These are phyloP conservation scores for Cenopis cana DNA, from an alignment of 2,888 invertebrate species.

Conservation along the genomic window DNA sequence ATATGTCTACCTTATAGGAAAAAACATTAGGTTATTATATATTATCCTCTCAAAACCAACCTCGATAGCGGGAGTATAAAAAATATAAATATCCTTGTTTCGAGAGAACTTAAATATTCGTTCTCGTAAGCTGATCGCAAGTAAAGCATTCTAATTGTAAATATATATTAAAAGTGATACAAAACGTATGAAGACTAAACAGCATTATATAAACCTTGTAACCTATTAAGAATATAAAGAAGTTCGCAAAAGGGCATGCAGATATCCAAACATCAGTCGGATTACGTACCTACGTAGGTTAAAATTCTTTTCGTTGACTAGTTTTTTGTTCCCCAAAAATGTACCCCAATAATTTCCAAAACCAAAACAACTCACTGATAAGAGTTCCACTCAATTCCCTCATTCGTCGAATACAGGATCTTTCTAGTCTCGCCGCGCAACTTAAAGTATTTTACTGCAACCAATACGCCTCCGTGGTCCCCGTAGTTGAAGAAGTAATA, in stretches of 20 bases:
- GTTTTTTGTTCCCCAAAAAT: no score
- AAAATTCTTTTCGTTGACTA: no score
- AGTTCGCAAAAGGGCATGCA: background rate
- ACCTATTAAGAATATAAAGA: no score
- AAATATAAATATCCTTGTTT: no score
- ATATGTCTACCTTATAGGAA: background rate
- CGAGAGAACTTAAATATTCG: no score
- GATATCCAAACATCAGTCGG: background rate
- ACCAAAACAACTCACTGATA: constrained; percentile 74
- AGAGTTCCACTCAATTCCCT: constrained; percentile 92
- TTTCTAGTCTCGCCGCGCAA: constrained; percentile 90
- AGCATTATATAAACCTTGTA: no score
- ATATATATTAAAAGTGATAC: no score
- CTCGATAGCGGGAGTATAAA: background rate
- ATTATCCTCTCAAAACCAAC: background rate
- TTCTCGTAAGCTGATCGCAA: no score
- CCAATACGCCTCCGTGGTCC: constrained; percentile 95
- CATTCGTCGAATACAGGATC: constrained; percentile 93
- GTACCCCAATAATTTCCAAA: constrained; percentile 1
- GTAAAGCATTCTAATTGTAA: no score
- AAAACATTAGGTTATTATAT: background rate
- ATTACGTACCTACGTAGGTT: background rate
- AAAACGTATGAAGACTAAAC: no score
- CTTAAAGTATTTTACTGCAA: constrained; percentile 93
- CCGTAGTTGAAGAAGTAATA: constrained; percentile 95